These are phyloP conservation scores for Petrocephalus sullivani DNA, from an alignment of 2,797 vertebrate species.

Conservation along the genomic window DNA sequence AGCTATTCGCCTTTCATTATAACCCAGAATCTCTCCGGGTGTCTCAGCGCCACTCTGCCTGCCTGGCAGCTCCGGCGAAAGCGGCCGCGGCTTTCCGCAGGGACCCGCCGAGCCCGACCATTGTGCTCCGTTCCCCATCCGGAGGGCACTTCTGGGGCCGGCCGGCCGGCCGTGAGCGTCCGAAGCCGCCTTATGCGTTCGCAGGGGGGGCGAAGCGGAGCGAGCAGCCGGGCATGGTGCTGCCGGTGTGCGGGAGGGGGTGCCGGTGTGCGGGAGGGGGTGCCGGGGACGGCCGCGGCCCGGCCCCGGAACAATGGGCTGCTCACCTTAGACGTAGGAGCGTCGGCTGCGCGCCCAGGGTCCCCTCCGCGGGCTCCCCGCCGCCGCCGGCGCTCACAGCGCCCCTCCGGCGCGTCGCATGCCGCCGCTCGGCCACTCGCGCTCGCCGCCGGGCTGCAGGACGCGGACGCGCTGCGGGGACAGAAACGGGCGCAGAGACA, in stretches of 20 bases:
- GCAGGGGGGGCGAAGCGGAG: neutral
- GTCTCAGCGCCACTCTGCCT: neutral
- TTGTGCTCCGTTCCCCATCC: neutral
- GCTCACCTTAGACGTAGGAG: conserved; percentile 7
- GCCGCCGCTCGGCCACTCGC: neutral
- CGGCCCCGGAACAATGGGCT: conserved; percentile 13
- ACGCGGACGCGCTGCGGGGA: conserved; percentile 36
- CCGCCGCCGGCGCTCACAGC: neutral
- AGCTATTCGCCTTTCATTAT: neutral
- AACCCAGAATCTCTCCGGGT: neutral
- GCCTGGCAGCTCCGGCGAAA: neutral
- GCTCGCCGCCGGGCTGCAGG: neutral
- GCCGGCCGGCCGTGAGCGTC: neutral
- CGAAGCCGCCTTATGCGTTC: neutral
- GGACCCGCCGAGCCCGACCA: neutral
- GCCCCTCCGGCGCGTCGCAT: neutral
- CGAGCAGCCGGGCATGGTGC: neutral
- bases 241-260: neutral
- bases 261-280: too few species aligned
- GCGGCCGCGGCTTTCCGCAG: neutral
- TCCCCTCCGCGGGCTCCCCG: neutral
- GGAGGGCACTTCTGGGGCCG: neutral
- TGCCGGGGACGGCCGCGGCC: neutral
- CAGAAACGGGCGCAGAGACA: conserved; percentile 9
- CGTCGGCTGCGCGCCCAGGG: neutral